These are phyloP conservation scores for Phoenicopterus ruber DNA, from an alignment of 2,113 vertebrate genomes.

Conservation along the genomic window DNA sequence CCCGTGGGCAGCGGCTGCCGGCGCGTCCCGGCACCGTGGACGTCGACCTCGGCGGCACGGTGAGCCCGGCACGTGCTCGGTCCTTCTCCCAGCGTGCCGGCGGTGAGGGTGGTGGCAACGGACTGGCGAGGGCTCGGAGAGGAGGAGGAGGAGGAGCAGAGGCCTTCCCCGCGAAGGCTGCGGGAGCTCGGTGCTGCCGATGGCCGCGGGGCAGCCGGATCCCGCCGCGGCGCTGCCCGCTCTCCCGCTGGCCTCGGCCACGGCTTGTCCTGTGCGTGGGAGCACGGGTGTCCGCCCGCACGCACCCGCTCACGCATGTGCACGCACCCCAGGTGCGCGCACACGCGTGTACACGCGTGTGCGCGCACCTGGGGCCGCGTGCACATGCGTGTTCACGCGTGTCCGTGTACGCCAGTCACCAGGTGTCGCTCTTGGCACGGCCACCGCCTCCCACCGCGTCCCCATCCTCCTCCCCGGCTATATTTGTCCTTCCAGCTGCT, in stretches of 20 bases:
- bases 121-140: neutral
- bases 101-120: neutral
- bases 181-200: neutral
- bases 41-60: rapidly evolving
- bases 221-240: neutral
- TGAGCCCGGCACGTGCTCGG: too few species aligned
- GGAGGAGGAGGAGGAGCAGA: neutral
- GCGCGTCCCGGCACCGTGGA: neutral
- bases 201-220: neutral
- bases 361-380: neutral
- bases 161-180: neutral
- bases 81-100: neutral
- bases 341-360: neutral
- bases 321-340: rapidly evolving
- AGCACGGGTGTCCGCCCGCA: too few species aligned
- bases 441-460: neutral
- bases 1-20: rapidly evolving
- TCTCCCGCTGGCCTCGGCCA: too few species aligned
- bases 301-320: rapidly evolving
- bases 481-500: constrained; percentile 50
- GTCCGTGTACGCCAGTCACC: neutral
- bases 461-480: neutral
- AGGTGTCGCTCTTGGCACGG: constrained; percentile 44
- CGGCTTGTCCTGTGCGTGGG: too few species aligned
- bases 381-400: neutral